phyloP scores from a whole-genome alignment of 2,888 invertebrate species.

The Cataglyphis altisquamis region DNA sequence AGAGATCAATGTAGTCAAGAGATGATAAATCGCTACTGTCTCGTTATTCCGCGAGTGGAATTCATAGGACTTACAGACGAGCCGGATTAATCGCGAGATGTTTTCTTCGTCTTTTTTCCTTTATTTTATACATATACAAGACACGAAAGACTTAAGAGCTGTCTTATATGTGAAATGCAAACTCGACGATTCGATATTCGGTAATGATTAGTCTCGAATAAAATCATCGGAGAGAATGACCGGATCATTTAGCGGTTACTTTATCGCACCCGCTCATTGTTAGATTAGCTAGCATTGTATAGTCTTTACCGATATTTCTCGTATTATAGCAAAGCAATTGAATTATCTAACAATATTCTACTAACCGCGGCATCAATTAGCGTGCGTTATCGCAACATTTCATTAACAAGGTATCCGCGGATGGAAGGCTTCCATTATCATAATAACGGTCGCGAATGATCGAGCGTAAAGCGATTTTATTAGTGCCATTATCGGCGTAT shows the following conservation, averaged over 20 bases:
- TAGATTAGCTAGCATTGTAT: background rate
- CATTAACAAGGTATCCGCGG: constrained; percentile 19
- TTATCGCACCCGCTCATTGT: background rate
- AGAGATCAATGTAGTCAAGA: constrained; percentile 48
- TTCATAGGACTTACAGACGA: constrained; percentile 9
- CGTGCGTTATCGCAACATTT: constrained; percentile 31
- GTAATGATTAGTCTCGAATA: background rate
- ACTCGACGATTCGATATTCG: background rate
- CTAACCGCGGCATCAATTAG: constrained; percentile 19
- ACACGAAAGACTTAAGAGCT: background rate
- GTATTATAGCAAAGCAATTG: background rate
- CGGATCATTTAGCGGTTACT: background rate
- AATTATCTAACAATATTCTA: background rate
- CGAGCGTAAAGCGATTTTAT: constrained; percentile 10
- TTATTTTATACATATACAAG: background rate
- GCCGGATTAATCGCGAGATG: constrained; percentile 21
- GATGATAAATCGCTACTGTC: constrained; percentile 40
- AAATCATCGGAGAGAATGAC: background rate
- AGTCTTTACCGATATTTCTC: background rate
- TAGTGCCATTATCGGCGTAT: constrained; percentile 29
- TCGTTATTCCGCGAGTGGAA: constrained; percentile 33
- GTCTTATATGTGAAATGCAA: background rate
- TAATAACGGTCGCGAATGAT: constrained; percentile 45
- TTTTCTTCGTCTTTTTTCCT: background rate
- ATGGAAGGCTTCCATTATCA: constrained; percentile 35